A percentile compares a stretch with the other conserved stretches of the same genome.
Evolutionary conservation across 2,888 invertebrate genomes (phyloP).

Genomic region (Drosophila pegasa): DNA sequence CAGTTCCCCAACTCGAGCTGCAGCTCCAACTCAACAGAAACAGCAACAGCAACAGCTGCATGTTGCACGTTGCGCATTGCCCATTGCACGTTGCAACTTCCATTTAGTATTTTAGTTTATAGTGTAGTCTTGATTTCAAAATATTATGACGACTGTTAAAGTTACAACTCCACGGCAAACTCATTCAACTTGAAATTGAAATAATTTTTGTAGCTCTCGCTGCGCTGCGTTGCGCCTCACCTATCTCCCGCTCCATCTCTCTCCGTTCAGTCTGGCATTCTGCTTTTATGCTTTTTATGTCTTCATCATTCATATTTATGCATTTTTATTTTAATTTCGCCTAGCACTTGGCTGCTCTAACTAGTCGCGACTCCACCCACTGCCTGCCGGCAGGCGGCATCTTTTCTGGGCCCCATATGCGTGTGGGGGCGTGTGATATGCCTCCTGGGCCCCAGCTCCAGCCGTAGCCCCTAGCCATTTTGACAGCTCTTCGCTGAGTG

Average conservation of each 20-base stretch:
- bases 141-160: constrained; percentile 72
- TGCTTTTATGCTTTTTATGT: constrained; percentile 59
- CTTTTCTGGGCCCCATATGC: constrained; percentile 30
- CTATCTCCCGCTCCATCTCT: background rate
- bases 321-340: constrained; percentile 65
- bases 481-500: constrained; percentile 60
- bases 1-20: constrained; percentile 23
- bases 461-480: constrained; percentile 45
- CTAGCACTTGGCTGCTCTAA: constrained; percentile 42
- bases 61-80: constrained; percentile 21
- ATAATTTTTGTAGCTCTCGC: constrained; percentile 32
- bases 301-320: constrained; percentile 73
- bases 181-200: constrained; percentile 66
- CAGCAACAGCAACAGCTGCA: constrained; percentile 30
- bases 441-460: constrained; percentile 3
- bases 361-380: constrained; percentile 56
- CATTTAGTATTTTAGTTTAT: constrained; percentile 67
- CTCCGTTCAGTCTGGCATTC: constrained; percentile 21
- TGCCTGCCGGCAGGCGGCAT: constrained; percentile 27
- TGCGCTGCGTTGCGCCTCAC: too few relatives aligned
- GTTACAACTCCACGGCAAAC: constrained; percentile 51
- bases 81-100: constrained; percentile 32
- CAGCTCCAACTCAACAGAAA: constrained; percentile 6
- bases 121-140: constrained; percentile 71
- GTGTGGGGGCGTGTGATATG: constrained; percentile 52